Conservation (phyloP, 2,113 vertebrate genomes). For the Seriola rivoliana region DNA sequence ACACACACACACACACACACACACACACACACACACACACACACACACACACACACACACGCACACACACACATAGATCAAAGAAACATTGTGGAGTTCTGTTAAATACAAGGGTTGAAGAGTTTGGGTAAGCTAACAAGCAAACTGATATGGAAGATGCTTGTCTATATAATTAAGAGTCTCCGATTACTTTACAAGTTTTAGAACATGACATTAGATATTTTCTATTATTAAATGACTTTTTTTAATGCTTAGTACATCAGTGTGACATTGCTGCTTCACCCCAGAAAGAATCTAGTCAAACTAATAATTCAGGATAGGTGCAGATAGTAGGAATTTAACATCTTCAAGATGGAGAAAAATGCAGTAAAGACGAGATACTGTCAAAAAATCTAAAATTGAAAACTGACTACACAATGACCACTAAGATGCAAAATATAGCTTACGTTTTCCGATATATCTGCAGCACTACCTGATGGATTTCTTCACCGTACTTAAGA, state of each 20-base stretch:
- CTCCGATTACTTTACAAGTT: conserved; percentile 9
- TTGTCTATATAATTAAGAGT: conserved; percentile 8
- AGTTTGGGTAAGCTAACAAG: conserved; percentile 39
- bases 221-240: background rate
- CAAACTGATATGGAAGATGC: conserved; percentile 19
- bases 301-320: conserved; percentile 14
- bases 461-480: background rate
- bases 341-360: background rate
- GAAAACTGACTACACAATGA: background rate
- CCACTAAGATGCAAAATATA: background rate
- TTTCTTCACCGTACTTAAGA: background rate
- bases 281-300: background rate
- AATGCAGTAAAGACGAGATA: background rate
- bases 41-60: conserved; percentile 9
- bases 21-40: conserved; percentile 10
- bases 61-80: conserved; percentile 32
- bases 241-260: conserved; percentile 6
- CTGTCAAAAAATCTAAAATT: background rate
- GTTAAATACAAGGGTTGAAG: conserved; percentile 25
- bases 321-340: conserved; percentile 6
- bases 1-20: conserved; percentile 10
- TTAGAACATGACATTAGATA: conserved; percentile 13
- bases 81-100: conserved; percentile 27
- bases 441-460: background rate
- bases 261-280: conserved; percentile 5